Conservation (phyloP, 2,113 vertebrate species). For the Motacilla alba region DNA sequence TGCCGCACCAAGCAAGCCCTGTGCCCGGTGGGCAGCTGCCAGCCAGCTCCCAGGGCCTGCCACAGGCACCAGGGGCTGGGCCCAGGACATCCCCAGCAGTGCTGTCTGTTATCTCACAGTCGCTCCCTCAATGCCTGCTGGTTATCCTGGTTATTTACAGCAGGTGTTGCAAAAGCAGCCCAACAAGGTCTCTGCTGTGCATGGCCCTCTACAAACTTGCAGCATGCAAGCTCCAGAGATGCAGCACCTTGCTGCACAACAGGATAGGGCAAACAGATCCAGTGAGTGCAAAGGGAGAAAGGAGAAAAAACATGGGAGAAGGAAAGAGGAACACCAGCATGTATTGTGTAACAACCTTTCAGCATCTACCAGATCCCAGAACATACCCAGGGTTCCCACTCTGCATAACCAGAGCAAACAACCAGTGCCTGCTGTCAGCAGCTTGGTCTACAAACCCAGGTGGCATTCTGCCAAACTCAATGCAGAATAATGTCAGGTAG, state of each 20-base stretch:
- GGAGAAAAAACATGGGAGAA: background rate
- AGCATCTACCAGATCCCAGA: background rate
- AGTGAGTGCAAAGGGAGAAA: background rate
- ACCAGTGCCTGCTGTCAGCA: background rate
- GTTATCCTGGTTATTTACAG: background rate
- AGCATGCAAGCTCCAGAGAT: background rate
- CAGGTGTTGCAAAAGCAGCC: background rate
- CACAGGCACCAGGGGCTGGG: fast-evolving
- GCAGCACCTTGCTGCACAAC: background rate
- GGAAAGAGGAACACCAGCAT: background rate
- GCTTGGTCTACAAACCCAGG: background rate
- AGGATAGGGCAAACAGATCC: background rate
- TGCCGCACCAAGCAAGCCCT: background rate
- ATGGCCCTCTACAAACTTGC: background rate
- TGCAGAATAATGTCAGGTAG: background rate
- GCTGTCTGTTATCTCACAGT: background rate
- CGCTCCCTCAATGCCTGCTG: background rate
- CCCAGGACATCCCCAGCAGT: fast-evolving
- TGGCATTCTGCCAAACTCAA: background rate
- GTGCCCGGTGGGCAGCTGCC: background rate
- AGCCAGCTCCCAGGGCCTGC: background rate
- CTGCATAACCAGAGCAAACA: background rate
- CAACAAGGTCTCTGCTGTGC: background rate
- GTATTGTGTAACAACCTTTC: background rate
- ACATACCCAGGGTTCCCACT: background rate